Conservation (phyloP, 2,888 invertebrate species). For the Hydraecia micacea region DNA sequence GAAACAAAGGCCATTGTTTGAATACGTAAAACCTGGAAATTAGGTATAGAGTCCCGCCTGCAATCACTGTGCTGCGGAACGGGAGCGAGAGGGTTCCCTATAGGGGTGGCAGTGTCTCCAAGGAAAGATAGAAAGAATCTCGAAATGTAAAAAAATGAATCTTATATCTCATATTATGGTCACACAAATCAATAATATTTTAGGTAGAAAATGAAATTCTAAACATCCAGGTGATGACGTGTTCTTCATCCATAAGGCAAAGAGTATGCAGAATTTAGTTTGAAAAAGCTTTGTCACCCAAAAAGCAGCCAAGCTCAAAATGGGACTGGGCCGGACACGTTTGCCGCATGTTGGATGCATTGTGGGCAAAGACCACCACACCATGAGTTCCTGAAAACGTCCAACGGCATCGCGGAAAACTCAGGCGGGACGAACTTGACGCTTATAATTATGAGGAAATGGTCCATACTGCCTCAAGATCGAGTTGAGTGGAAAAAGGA, state of each 20-base stretch:
- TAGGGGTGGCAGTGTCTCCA: constrained; percentile 57
- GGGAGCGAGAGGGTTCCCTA: constrained; percentile 47
- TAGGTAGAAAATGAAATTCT: not conserved
- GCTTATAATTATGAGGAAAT: too few relatives aligned
- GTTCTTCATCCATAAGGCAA: not conserved
- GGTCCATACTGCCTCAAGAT: too few relatives aligned
- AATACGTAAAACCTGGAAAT: constrained; percentile 72
- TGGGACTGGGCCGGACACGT: too few relatives aligned
- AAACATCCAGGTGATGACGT: not conserved
- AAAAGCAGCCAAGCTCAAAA: too few relatives aligned
- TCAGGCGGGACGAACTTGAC: too few relatives aligned
- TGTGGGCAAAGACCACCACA: too few relatives aligned
- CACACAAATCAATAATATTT: not conserved
- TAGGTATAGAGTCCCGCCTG: constrained; percentile 69
- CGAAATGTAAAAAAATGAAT: not conserved
- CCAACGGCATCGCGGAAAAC: not conserved
- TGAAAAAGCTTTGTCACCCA: not conserved
- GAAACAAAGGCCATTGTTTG: constrained; percentile 63
- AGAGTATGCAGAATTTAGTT: not conserved
- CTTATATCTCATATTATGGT: not conserved
- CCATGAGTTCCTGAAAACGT: too few relatives aligned
- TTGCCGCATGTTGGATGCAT: too few relatives aligned
- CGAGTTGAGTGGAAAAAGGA: too few relatives aligned
- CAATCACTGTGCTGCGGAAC: constrained; percentile 70
- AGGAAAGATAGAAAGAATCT: not conserved